Percentiles rank a stretch among this genome's conserved stretches.
Conservation (phyloP, 1,140 invertebrate species). For the Ditylenchus dipsaci region DNA sequence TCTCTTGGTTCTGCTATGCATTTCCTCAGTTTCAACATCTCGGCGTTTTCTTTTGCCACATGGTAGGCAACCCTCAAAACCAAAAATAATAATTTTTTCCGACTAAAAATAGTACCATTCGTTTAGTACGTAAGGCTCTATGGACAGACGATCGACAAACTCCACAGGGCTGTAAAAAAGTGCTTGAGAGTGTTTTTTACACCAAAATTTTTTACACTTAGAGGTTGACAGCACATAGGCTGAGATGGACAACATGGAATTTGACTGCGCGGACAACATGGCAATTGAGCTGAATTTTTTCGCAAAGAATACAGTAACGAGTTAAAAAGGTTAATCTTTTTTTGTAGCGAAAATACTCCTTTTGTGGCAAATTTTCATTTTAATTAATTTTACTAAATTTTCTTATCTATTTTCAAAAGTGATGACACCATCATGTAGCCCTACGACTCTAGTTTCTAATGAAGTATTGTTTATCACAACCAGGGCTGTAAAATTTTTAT, state of each 20-base stretch:
- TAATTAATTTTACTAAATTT: no score
- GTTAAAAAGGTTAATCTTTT: neutral
- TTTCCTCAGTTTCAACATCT: conserved; percentile 12
- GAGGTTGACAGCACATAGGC: conserved; percentile 28
- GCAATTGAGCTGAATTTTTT: conserved; percentile 33
- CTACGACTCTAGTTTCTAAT: no score
- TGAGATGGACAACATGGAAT: conserved; percentile 27
- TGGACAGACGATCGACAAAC: conserved; percentile 21
- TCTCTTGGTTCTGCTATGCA: conserved; percentile 17
- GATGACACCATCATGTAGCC: no score
- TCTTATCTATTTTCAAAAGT: no score
- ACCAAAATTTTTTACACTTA: conserved; percentile 1
- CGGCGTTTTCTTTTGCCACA: conserved; percentile 22
- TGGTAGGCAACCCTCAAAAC: conserved; percentile 25
- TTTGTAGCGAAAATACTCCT: no score
- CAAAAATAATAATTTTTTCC: neutral
- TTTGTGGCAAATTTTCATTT: no score
- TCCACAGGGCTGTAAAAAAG: conserved; percentile 10
- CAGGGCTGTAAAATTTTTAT: no score
- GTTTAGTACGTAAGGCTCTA: conserved; percentile 8
- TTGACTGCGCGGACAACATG: conserved; percentile 23
- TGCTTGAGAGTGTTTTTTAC: neutral
- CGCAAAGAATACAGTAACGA: no score
- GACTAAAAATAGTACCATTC: conserved; percentile 25
- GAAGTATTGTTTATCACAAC: no score